These are phyloP conservation scores for Lerista edwardsae DNA, from an alignment of 2,797 vertebrate species.

Conservation along the genomic window DNA sequence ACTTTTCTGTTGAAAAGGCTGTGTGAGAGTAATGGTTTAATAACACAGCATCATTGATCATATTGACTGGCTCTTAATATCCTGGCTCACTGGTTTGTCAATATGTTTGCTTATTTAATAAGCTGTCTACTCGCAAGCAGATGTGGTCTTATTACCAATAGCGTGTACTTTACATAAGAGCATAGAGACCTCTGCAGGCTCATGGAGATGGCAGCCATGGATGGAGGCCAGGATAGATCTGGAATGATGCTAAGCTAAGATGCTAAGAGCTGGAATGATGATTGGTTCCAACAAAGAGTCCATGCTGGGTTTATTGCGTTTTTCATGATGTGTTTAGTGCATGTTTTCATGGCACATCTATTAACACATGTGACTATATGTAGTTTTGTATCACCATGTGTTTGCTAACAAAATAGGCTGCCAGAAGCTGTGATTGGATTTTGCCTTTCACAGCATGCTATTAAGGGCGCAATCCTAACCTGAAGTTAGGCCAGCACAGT, in stretches of 20 bases:
- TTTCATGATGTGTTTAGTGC: not conserved
- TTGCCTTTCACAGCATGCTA: too few relatives aligned
- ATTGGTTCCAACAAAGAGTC: not conserved
- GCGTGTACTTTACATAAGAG: not conserved
- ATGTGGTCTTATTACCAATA: constrained; percentile 14
- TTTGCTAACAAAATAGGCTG: too few relatives aligned
- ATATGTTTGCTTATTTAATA: constrained; percentile 42
- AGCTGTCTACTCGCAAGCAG: constrained; percentile 3
- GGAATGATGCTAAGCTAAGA: not conserved
- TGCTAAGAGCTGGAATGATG: not conserved
- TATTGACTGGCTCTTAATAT: constrained; percentile 31
- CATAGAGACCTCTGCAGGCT: constrained; percentile 5
- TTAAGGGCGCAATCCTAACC: too few relatives aligned
- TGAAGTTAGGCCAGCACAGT: too few relatives aligned
- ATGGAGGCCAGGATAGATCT: not conserved
- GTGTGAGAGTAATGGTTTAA: constrained; percentile 6
- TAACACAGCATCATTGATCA: constrained; percentile 20
- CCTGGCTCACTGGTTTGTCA: constrained; percentile 30
- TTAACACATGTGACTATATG: not conserved
- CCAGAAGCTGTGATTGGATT: too few relatives aligned
- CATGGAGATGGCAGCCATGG: not conserved
- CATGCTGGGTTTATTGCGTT: not conserved
- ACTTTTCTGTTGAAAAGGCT: constrained; percentile 27
- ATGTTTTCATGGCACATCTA: not conserved
- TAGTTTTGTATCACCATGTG: not conserved